phyloP scores from a whole-genome alignment of 2,888 invertebrate genomes.

The Acholoe squamosa region DNA sequence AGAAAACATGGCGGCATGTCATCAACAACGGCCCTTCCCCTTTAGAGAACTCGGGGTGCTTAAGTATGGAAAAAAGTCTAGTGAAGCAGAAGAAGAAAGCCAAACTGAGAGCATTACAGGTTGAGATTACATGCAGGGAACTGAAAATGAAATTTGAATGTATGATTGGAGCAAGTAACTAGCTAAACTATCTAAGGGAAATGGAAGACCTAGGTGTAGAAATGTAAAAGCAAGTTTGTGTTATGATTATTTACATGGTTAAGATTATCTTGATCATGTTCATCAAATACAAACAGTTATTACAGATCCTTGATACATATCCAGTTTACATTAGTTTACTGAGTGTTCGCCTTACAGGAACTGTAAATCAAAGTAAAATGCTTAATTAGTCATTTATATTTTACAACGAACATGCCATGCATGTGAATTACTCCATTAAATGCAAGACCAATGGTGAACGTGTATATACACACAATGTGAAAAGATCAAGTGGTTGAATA shows the following conservation, averaged over 20 bases:
- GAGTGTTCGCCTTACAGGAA: neutral
- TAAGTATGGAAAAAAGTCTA: neutral
- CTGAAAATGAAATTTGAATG: neutral
- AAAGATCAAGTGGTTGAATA: neutral
- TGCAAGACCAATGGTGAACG: neutral
- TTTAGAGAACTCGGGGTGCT: neutral
- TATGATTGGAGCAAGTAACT: conserved; percentile 1
- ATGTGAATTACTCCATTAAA: no score
- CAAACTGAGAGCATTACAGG: neutral
- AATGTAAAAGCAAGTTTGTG: no score
- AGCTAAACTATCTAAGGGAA: neutral
- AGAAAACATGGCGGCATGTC: conserved; percentile 52
- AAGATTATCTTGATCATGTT: neutral
- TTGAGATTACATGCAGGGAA: conserved; percentile 22
- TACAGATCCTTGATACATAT: neutral
- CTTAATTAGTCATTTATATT: neutral
- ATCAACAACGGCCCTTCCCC: neutral
- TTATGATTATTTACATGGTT: neutral
- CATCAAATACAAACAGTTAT: no score
- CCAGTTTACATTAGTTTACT: neutral
- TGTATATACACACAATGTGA: neutral
- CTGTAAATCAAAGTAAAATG: conserved; percentile 20
- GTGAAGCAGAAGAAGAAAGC: neutral
- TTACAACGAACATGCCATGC: neutral
- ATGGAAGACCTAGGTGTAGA: no score